Base-by-base conservation (phyloP, 1,140 invertebrate species). In the Microplitis demolitor region DNA sequence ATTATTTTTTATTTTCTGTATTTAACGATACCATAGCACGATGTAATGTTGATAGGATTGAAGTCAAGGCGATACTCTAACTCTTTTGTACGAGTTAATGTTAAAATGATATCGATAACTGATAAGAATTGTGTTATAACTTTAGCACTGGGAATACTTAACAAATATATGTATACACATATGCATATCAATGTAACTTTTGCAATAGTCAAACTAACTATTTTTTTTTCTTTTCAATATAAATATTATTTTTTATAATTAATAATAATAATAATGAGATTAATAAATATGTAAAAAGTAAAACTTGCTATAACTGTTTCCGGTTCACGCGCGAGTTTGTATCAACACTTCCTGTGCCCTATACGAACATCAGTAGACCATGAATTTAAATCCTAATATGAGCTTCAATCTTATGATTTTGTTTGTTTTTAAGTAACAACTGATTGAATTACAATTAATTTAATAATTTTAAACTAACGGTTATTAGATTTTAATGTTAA, bases 251-350 rank as follows among this genome's bases (percentile, higher is more conserved):
- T 60, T 33, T 60, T n/a, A 33, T 31, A 1, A 31, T 33, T 8
- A 24, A 4, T 33, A 24, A 24, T 24, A 24, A 24, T 24, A 24
- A 24, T 24, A 24, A 24, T 24, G 24, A 24, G 2, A 24, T 24
- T 24, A 24, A 24, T 24, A 24, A 24, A 24, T 24, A 24, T 24
- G 24, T 62, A 31, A 35, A 31, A 16, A 35, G 9, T 34, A 62
- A 35, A 62, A n/a, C 33, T 61, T 58, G 35, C 56, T 9, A 13
- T n/a, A 11, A 37, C 14, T 69, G 16, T 61, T 69, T 69, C 68
- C 68, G 68, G 68, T 69, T 69, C 56, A 69, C 68, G 68, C 68
- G 68, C 68, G 68, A 69, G 68, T 69, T 69, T 69, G 68, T 69
- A 69, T 35, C 24, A 50, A 14, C n/a, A 31, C 68, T 69, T 69